phyloP scores from a whole-genome alignment of 2,797 vertebrate genomes.

The Tapirus indicus region DNA sequence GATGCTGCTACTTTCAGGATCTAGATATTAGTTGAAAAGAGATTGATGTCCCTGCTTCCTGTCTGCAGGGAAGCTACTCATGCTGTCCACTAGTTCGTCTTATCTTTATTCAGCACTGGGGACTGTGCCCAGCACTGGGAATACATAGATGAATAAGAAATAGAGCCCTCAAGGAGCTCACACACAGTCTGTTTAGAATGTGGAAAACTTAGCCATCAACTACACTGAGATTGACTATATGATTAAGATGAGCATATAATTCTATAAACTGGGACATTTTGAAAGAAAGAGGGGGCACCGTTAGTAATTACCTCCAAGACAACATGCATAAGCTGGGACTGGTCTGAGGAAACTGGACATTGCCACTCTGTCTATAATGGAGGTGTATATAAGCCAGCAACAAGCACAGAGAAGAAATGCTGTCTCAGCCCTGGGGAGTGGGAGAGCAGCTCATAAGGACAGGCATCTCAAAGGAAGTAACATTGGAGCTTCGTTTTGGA shows the following conservation, averaged over 20 bases:
- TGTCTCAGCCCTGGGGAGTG: neutral
- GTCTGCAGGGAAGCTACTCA: neutral
- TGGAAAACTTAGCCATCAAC: neutral
- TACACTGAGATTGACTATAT: neutral
- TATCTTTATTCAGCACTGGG: neutral
- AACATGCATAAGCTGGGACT: neutral
- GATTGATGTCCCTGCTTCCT: neutral
- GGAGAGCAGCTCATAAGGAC: neutral
- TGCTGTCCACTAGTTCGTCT: neutral
- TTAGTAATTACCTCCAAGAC: neutral
- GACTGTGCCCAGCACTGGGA: neutral
- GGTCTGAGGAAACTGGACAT: neutral
- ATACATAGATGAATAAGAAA: neutral
- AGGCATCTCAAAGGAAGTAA: neutral
- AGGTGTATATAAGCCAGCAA: rapidly evolving
- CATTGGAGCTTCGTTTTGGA: neutral
- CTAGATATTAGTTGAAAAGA: neutral
- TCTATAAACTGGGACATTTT: neutral
- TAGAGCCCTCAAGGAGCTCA: neutral
- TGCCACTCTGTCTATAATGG: neutral
- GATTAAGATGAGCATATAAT: neutral
- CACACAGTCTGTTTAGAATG: neutral
- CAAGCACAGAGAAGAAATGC: neutral
- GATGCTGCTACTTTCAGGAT: neutral
- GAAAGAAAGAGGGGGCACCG: neutral